Evolutionary conservation across 2,113 vertebrate genomes (phyloP).

Genomic region (Merops nubicus): DNA sequence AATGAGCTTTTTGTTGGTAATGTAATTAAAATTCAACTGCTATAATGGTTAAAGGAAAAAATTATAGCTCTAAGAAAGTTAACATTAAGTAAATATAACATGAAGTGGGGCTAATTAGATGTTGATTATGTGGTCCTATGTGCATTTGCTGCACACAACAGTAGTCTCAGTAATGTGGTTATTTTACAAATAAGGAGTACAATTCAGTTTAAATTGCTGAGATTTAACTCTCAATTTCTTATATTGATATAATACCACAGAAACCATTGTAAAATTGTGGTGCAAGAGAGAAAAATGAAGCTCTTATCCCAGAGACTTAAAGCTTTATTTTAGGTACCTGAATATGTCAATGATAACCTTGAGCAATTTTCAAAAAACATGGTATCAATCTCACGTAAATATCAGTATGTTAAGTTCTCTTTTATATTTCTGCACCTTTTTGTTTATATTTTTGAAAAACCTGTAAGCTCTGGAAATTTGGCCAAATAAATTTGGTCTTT

Average conservation of each 20-base stretch:
- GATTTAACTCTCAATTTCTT: neutral
- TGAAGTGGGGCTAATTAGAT: conserved; percentile 79
- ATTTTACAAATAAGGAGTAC: conserved; percentile 63
- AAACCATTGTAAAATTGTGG: neutral
- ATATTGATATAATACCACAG: neutral
- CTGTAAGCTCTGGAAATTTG: neutral
- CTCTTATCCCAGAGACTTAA: neutral
- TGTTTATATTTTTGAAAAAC: neutral
- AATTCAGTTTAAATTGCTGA: neutral
- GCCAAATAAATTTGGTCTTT: neutral
- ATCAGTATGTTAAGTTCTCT: neutral
- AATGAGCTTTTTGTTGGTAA: conserved; percentile 85
- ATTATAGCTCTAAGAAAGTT: conserved; percentile 75
- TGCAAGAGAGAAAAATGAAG: neutral
- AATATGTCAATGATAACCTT: neutral
- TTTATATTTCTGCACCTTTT: neutral
- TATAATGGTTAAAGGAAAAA: conserved; percentile 78
- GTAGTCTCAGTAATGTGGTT: conserved; percentile 62
- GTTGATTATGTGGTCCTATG: conserved; percentile 70
- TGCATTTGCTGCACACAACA: conserved; percentile 71
- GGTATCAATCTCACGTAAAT: neutral
- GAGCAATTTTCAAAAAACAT: neutral
- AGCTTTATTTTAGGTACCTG: neutral
- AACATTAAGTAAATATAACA: conserved; percentile 79
- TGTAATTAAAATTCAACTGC: conserved; percentile 84